phyloP scores from a whole-genome alignment of 2,113 vertebrate species.

The Labrus mixtus region DNA sequence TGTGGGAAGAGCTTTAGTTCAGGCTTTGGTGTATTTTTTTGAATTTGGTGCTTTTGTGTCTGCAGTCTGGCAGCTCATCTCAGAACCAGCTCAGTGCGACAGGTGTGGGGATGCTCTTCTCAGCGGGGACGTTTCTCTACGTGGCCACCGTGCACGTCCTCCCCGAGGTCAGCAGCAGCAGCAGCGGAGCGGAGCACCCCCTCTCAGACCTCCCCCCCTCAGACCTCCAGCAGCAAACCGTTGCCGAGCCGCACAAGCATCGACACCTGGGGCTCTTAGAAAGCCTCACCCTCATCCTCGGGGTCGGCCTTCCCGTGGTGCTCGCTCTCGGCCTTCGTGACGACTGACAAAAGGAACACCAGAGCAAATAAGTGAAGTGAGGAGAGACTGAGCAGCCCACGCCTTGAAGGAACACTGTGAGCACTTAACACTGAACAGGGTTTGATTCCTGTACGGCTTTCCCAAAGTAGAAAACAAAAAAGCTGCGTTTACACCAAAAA shows the following conservation, averaged over 20 bases:
- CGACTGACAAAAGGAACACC: constrained; percentile 52
- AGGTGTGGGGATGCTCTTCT: constrained; percentile 84
- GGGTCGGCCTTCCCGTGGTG: constrained; percentile 82
- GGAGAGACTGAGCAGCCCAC: background rate
- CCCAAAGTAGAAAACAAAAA: background rate
- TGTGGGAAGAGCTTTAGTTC: too few species aligned
- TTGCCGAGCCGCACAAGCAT: constrained; percentile 31
- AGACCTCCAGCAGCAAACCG: constrained; percentile 51
- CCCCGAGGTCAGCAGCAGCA: constrained; percentile 79
- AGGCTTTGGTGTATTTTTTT: background rate
- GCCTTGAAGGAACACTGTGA: background rate
- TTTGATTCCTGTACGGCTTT: background rate
- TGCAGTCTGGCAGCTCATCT: constrained; percentile 72
- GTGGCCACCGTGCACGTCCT: constrained; percentile 81
- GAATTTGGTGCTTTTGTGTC: constrained; percentile 29
- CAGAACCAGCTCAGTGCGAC: constrained; percentile 75
- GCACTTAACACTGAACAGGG: background rate
- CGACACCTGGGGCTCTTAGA: constrained; percentile 75
- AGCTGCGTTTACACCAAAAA: background rate
- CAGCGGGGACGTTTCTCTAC: constrained; percentile 84
- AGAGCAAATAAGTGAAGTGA: background rate
- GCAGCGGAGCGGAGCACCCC: constrained; percentile 47
- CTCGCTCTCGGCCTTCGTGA: constrained; percentile 81
- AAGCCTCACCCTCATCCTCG: constrained; percentile 77
- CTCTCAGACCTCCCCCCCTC: constrained; percentile 31